phyloP scores from a whole-genome alignment of 1,140 invertebrate species.

The Druon quercuslanigerum region DNA sequence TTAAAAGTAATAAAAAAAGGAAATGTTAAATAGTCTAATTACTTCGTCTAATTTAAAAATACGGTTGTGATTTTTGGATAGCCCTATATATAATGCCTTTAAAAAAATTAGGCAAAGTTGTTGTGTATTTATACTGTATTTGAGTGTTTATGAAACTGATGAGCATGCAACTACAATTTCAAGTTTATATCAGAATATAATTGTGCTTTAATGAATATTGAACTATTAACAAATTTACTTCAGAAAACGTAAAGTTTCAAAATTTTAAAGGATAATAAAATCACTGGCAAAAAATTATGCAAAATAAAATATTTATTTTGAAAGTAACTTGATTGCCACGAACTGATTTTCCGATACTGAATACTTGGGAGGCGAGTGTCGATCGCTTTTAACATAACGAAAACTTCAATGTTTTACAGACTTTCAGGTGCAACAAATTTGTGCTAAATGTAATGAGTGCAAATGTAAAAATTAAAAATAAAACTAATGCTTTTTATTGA shows the following conservation, averaged over 20 bases:
- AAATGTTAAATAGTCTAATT: neutral
- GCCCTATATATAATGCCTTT: neutral
- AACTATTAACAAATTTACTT: constrained; percentile 22
- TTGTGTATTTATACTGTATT: constrained; percentile 23
- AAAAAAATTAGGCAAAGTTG: constrained; percentile 1
- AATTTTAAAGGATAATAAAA: constrained; percentile 2
- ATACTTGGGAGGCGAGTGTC: constrained; percentile 18
- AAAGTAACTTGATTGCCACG: neutral
- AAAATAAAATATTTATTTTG: constrained; percentile 1
- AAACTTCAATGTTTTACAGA: constrained; percentile 10
- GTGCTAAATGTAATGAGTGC: constrained; percentile 1
- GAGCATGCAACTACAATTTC: neutral
- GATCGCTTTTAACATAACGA: constrained; percentile 18
- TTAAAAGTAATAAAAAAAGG: neutral
- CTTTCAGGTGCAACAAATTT: neutral
- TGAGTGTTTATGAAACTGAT: too few species aligned
- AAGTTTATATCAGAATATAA: constrained; percentile 15
- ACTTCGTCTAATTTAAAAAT: neutral
- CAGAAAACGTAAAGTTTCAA: constrained; percentile 4
- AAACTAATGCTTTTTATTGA: neutral
- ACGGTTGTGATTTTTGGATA: constrained; percentile 17
- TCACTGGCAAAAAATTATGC: neutral
- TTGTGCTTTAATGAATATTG: constrained; percentile 20
- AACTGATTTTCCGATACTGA: constrained; percentile 2
- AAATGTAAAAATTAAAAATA: neutral